These are phyloP conservation scores for Hozukius guyotensis DNA, from an alignment of 2,797 vertebrate genomes.

Conservation along the genomic window DNA sequence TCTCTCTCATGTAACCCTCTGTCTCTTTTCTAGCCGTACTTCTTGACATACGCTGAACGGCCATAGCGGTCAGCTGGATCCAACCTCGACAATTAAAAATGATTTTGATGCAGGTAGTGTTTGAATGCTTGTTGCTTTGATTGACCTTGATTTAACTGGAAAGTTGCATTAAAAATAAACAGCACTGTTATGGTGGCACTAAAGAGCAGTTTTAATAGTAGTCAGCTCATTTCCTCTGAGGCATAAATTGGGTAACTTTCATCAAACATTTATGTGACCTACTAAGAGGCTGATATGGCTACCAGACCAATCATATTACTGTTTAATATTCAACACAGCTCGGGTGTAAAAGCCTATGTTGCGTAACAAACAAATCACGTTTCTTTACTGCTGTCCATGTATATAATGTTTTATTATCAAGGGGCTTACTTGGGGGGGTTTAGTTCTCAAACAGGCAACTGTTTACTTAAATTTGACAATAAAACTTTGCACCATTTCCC, in stretches of 20 bases:
- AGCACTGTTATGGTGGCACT: conserved; percentile 13
- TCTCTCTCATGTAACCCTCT: conserved; percentile 40
- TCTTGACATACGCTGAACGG: conserved; percentile 8
- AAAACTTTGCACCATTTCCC: conserved; percentile 13
- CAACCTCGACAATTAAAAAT: conserved; percentile 42
- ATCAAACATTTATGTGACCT: conserved; percentile 45
- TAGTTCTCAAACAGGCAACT: not conserved
- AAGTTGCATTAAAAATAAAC: conserved; percentile 27
- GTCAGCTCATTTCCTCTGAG: conserved; percentile 26
- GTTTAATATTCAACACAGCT: conserved; percentile 29
- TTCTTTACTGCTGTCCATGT: conserved; percentile 62
- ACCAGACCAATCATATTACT: conserved; percentile 36
- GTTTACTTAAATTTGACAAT: conserved; percentile 11
- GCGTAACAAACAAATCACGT: conserved; percentile 61
- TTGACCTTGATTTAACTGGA: conserved; percentile 44
- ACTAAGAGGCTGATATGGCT: conserved; percentile 23
- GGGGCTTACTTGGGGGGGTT: conserved; percentile 3
- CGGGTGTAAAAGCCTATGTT: conserved; percentile 23
- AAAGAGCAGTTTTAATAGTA: conserved; percentile 19
- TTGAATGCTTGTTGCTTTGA: conserved; percentile 45
- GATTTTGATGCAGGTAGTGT: conserved; percentile 45
- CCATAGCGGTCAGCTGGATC: conserved; percentile 10
- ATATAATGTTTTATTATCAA: conserved; percentile 67
- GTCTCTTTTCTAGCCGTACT: conserved; percentile 21
- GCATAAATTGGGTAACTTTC: conserved; percentile 13